phyloP scores from a whole-genome alignment of 2,113 vertebrate genomes.

The Coracopsis vasa region DNA sequence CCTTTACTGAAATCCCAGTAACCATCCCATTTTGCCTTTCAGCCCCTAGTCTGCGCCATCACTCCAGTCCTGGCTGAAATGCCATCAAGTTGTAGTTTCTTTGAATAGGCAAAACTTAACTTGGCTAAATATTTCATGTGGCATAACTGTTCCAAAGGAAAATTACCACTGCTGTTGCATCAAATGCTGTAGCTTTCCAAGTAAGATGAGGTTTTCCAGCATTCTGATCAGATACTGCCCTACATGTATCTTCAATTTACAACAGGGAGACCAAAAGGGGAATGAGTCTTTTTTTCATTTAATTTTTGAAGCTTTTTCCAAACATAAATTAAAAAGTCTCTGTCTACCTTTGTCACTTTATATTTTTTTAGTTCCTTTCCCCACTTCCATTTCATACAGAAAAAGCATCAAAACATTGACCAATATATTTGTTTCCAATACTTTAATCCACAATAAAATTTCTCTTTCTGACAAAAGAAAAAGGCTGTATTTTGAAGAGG shows the following conservation, averaged over 20 bases:
- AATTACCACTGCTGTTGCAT: background rate
- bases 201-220: background rate
- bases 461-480: background rate
- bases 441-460: background rate
- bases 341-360: background rate
- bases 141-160: background rate
- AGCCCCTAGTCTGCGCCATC: background rate
- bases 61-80: background rate
- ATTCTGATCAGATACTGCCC: background rate
- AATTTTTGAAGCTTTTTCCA: background rate
- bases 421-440: background rate
- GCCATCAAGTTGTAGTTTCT: background rate
- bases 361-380: background rate
- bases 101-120: background rate
- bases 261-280: background rate
- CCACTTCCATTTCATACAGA: background rate
- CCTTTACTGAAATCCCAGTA: background rate
- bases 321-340: background rate
- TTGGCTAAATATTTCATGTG: background rate
- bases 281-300: background rate
- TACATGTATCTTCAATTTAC: background rate
- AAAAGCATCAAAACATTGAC: background rate
- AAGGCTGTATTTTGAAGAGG: background rate
- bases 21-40: background rate
- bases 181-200: background rate